Evolutionary conservation across 2,888 invertebrate genomes (phyloP), one percentile per base, ranked within the genome.

Genomic region (Quadriops clusia): DNA sequence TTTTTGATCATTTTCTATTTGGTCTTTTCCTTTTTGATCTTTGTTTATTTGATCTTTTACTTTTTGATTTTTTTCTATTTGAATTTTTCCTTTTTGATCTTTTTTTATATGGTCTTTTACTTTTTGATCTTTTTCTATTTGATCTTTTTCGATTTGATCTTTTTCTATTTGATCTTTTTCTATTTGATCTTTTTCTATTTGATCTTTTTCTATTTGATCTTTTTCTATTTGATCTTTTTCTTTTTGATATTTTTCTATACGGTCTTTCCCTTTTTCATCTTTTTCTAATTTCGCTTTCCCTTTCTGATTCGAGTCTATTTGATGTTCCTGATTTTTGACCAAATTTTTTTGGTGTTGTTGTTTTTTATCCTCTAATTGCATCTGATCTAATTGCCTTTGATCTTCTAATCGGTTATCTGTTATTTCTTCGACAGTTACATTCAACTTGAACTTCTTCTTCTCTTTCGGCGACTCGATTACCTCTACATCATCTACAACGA

Each of bases 401-500:
- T n/a, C n/a, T n/a, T n/a, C n/a, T n/a, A n/a, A n/a, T n/a, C 14
- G 28, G 16, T 30, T 24, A 12, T 22, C 23, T 7, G 16, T 26
- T 32, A 33, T 24, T 10, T 47, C 47, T 34, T 55, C 52, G 7
- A 59, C 56, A n/a, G 47, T 51, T n/a, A 60, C 56, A 39, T 58
- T 58, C 25, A 55, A 54, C 34, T 53, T 56, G 17, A 58, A 54
- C 36, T 54, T 58, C 27, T 53, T 56, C 5, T 45, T 41, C 13
- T 43, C 47, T 30, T 34, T 32, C 58, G 56, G 61, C 27, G 63
- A 65, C 58, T 75, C 74, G 53, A 75, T 74, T 9, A 78, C 70
- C 14, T 64, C 64, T 4, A 72, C 58, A 45, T 72, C 65, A 47
- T 71, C 70, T n/a, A n/a, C n/a, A 17, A 74, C 58, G 30, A 64